Conservation (phyloP, 64 coral and sea anemone species). For the Trachythela sp. region DNA sequence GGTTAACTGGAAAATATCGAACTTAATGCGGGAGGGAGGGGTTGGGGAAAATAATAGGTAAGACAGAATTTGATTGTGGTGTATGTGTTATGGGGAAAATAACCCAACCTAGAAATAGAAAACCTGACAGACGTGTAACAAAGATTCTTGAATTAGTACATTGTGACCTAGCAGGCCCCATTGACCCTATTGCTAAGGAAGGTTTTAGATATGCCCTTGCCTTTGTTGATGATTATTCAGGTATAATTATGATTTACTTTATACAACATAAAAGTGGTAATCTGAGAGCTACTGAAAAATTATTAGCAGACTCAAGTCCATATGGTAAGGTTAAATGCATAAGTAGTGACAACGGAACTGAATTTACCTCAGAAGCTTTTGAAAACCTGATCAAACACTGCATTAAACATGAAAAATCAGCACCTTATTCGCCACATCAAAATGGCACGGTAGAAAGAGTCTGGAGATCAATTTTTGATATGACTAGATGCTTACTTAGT, state of each 20-base stretch:
- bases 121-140: background rate
- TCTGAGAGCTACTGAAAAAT: conserved; percentile 38
- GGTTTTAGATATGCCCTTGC: no score
- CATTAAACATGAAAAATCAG: conserved; percentile 34
- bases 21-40: no score
- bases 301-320: conserved; percentile 28
- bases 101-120: conserved; percentile 26
- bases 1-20: no score
- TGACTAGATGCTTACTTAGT: conserved; percentile 33
- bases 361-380: conserved; percentile 15
- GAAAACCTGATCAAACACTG: background rate
- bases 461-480: conserved; percentile 50
- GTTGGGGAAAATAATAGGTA: no score
- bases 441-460: conserved; percentile 44
- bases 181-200: no score
- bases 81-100: conserved; percentile 32
- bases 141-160: conserved; percentile 31
- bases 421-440: conserved; percentile 32
- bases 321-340: background rate
- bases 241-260: no score
- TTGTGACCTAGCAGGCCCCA: conserved; percentile 37
- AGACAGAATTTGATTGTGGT: no score
- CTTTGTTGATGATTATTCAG: no score
- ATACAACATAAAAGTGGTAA: no score
- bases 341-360: no score